Evolutionary conservation across 92 coral and sea anemone genomes (phyloP), one percentile per base, ranked within the genome.

Genomic region (Palythoa grandis): DNA sequence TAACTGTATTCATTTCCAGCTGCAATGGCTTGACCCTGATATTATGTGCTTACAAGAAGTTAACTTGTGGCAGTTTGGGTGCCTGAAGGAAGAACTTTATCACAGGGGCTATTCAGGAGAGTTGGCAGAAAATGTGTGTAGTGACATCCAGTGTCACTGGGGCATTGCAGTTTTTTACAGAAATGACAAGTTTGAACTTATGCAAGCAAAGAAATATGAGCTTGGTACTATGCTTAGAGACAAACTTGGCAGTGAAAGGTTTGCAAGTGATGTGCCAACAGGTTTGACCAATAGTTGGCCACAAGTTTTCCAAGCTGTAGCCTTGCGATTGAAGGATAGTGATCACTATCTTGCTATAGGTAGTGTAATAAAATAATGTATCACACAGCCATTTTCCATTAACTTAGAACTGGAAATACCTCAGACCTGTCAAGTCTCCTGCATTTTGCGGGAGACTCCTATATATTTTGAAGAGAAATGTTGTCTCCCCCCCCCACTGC

Each of bases 1-100:
- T 29, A 69, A 69, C 19, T 69, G 74, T 69, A 43, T 61, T 79
- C 16, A 3, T 35, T 79, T 79, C 72, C 58, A 79, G 84, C 58
- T 79, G 15, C 72, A 50, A 39, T 79, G 84, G 84, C 84, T 79
- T 4, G 61, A 58, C 39, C 13, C 73, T 61, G 84, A 79, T 79
- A 63, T 79, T 25, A 79, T 79, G 72, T 79, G 84, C 53, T 79
- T 79, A 16, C 84, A 79, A 79, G 84, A 79, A 65, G 84, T 79
- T 43, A 11, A 37, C 35, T 24, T 20, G 56, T 79, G 84, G 84
- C 84, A 79, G 60, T 79, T 79, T 79, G 58, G 48, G 5, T 60
- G 84, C 58, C 40, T 79, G n/a, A 68, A 61, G 54, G 56, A 79
- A 19, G 84, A 63, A 38, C 84, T 79, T 20, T 60, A 63, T 11